Conservation (phyloP, 1,140 invertebrate species). For the Linepithema humile region DNA sequence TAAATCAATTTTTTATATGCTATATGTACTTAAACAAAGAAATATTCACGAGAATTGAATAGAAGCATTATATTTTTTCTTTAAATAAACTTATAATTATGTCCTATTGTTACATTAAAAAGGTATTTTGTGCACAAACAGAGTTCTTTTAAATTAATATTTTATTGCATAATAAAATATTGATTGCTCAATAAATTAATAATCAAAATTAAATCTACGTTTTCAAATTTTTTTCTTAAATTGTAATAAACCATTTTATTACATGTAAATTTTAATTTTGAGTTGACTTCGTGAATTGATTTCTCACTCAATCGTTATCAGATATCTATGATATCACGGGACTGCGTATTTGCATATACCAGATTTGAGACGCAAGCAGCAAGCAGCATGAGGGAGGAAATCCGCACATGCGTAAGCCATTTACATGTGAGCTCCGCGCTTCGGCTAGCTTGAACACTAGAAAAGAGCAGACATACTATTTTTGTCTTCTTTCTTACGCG, state of each 20-base stretch:
- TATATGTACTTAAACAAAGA: conserved; percentile 13
- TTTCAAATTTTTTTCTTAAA: too few relatives aligned
- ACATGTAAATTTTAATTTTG: too few relatives aligned
- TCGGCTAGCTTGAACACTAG: too few relatives aligned
- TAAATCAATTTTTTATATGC: conserved; percentile 14
- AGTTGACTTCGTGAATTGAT: not conserved
- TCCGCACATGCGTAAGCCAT: too few relatives aligned
- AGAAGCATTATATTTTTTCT: conserved; percentile 15
- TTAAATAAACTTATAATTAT: not conserved
- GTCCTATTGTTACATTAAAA: not conserved
- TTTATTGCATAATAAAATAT: not conserved
- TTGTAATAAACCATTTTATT: too few relatives aligned
- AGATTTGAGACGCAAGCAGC: too few relatives aligned
- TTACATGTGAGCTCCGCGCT: too few relatives aligned
- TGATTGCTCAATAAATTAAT: conserved; percentile 22
- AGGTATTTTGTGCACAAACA: not conserved
- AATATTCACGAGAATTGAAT: not conserved
- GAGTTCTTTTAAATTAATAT: not conserved
- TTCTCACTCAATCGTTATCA: not conserved
- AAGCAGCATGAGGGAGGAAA: too few relatives aligned
- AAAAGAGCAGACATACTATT: too few relatives aligned
- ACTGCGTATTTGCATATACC: too few relatives aligned
- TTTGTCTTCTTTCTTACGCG: too few relatives aligned
- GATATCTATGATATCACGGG: too few relatives aligned
- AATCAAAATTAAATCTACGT: not conserved